Conservation (phyloP, 2,113 vertebrate species). For the Hyla sarda region DNA sequence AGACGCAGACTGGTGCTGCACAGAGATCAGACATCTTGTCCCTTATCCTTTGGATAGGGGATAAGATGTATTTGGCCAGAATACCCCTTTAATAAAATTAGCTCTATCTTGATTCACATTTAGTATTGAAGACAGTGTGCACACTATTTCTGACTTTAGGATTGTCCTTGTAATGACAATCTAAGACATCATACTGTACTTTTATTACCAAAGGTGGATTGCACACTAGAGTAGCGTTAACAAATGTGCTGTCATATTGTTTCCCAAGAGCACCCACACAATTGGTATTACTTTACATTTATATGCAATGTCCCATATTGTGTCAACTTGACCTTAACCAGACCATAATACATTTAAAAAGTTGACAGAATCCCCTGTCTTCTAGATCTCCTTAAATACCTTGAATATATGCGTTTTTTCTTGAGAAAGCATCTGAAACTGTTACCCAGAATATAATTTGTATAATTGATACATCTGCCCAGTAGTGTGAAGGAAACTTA, state of each 20-base stretch:
- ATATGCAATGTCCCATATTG: background rate
- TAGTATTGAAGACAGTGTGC: background rate
- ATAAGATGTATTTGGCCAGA: too few species aligned
- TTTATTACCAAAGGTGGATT: background rate
- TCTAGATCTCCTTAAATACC: too few species aligned
- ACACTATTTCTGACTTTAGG: background rate
- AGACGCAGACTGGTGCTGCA: too few species aligned
- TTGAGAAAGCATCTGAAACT: background rate
- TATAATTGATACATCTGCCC: background rate
- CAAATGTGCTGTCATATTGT: constrained; percentile 31
- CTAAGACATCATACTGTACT: background rate
- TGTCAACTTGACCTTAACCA: constrained; percentile 1
- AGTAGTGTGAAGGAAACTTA: background rate
- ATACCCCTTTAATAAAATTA: background rate
- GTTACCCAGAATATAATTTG: background rate
- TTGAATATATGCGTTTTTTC: background rate
- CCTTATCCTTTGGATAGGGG: too few species aligned
- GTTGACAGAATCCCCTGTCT: background rate
- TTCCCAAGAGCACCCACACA: background rate
- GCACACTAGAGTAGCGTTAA: constrained; percentile 13
- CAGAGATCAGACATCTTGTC: too few species aligned
- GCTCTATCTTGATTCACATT: background rate
- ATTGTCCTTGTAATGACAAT: constrained; percentile 19
- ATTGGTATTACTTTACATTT: constrained; percentile 18
- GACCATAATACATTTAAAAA: constrained; percentile 5